A percentile compares a stretch with the other conserved stretches of the same genome.
Conservation (phyloP, 2,797 vertebrate genomes). For the Naso thynnoides region DNA sequence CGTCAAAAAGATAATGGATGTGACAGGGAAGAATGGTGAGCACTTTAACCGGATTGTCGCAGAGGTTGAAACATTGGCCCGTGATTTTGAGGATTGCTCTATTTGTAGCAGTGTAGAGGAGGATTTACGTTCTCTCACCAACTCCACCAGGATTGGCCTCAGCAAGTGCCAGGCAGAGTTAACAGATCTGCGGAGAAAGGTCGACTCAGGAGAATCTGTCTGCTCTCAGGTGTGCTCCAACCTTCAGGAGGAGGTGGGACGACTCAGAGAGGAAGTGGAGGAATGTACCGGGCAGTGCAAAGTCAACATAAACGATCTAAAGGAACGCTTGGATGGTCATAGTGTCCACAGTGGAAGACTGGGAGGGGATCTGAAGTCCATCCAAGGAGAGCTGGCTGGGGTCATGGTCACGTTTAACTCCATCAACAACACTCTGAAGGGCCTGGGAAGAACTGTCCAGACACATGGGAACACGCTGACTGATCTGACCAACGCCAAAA, state of each 20-base stretch:
- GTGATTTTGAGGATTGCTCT: slow-evolving; percentile 73
- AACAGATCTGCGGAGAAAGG: slow-evolving; percentile 71
- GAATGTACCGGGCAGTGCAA: slow-evolving; percentile 78
- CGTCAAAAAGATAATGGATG: slow-evolving; percentile 77
- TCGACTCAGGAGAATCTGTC: slow-evolving; percentile 74
- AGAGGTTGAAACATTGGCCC: slow-evolving; percentile 81
- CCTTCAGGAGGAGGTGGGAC: slow-evolving; percentile 85
- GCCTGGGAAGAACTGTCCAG: slow-evolving; percentile 86
- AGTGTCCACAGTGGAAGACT: slow-evolving; percentile 82
- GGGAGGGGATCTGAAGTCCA: slow-evolving; percentile 85
- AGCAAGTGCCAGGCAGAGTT: slow-evolving; percentile 76
- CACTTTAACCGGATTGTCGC: slow-evolving; percentile 81
- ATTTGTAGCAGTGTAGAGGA: slow-evolving; percentile 73
- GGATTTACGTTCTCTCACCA: slow-evolving; percentile 78
- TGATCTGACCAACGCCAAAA: slow-evolving; percentile 82
- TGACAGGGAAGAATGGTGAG: slow-evolving; percentile 79
- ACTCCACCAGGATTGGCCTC: slow-evolving; percentile 77
- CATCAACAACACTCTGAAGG: slow-evolving; percentile 89
- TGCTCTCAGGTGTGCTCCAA: slow-evolving; percentile 86
- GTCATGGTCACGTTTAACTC: slow-evolving; percentile 85
- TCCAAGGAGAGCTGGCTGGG: slow-evolving; percentile 88
- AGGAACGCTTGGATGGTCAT: slow-evolving; percentile 86
- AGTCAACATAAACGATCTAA: slow-evolving; percentile 69
- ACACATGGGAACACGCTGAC: slow-evolving; percentile 85
- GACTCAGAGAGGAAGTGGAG: slow-evolving; percentile 81